A percentile compares a stretch with the other conserved stretches of the same genome.
Conservation (phyloP, 2,888 invertebrate species). For the Dynastes tityus region DNA sequence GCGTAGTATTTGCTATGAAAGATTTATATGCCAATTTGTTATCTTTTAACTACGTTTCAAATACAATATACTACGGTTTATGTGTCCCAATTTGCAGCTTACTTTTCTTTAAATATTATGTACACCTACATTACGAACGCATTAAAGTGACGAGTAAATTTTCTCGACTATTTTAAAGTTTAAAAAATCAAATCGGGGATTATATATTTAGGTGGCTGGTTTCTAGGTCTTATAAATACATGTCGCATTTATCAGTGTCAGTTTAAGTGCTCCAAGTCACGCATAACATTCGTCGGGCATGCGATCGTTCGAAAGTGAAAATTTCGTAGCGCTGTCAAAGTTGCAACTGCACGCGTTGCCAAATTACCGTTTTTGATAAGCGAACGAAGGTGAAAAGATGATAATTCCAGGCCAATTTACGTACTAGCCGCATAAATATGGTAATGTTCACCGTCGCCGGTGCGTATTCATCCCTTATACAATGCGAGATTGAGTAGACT, state of each 20-base stretch:
- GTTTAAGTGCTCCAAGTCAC: constrained; percentile 33
- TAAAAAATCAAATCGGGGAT: constrained; percentile 19
- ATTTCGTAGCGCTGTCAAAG: constrained; percentile 21
- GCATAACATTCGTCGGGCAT: constrained; percentile 27
- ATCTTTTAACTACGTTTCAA: not conserved
- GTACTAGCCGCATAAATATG: not conserved
- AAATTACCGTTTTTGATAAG: not conserved
- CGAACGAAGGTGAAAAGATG: not conserved
- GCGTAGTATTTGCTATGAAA: too few relatives aligned
- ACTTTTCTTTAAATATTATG: not conserved
- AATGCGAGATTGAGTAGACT: not conserved
- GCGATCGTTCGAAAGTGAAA: constrained; percentile 36
- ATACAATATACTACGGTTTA: too few relatives aligned
- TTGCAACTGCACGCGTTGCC: not conserved
- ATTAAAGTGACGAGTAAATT: constrained; percentile 4
- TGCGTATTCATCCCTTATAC: not conserved
- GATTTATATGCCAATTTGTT: too few relatives aligned
- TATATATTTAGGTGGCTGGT: constrained; percentile 35
- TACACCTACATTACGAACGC: not conserved
- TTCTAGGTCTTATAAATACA: constrained; percentile 37
- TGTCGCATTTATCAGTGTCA: constrained; percentile 43
- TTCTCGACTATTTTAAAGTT: constrained; percentile 9
- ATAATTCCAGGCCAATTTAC: constrained; percentile 22
- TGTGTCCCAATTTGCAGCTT: too few relatives aligned
- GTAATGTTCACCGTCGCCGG: constrained; percentile 5